These are phyloP conservation scores for Xylota sylvarum DNA, from an alignment of 2,888 invertebrate genomes.

Conservation along the genomic window DNA sequence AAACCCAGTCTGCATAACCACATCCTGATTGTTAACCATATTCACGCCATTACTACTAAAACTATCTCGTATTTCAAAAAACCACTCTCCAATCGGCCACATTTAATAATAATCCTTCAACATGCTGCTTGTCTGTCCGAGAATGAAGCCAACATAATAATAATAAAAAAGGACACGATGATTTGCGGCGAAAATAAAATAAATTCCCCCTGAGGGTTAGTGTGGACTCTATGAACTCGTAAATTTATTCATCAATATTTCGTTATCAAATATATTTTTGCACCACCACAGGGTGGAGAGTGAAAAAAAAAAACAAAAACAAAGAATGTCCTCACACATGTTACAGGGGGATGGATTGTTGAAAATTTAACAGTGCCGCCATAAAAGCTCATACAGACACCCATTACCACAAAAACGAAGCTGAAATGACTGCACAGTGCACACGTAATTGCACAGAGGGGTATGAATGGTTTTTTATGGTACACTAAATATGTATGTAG, in stretches of 20 bases:
- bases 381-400: slow-evolving; percentile 47
- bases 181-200: slow-evolving; percentile 64
- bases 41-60: slow-evolving; percentile 3
- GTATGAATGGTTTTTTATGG: slow-evolving; percentile 28
- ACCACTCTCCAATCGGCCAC: slow-evolving; percentile 5
- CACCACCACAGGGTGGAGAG: slow-evolving; percentile 4
- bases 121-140: slow-evolving; percentile 29
- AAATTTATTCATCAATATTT: slow-evolving; percentile 71
- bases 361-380: slow-evolving; percentile 28
- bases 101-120: slow-evolving; percentile 45
- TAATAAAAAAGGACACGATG: slow-evolving; percentile 31
- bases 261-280: slow-evolving; percentile 56
- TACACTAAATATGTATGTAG: not conserved
- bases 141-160: slow-evolving; percentile 29
- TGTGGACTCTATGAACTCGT: slow-evolving; percentile 11
- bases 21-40: slow-evolving; percentile 41
- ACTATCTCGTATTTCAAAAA: slow-evolving; percentile 20
- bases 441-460: slow-evolving; percentile 45
- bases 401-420: slow-evolving; percentile 58
- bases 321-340: slow-evolving; percentile 1
- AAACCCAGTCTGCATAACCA: slow-evolving; percentile 23
- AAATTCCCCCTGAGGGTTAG: slow-evolving; percentile 26
- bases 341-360: not conserved
- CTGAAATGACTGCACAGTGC: slow-evolving; percentile 53
- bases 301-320: not conserved